phyloP scores from a whole-genome alignment of 2,797 vertebrate species.

The Apodemus agrarius region DNA sequence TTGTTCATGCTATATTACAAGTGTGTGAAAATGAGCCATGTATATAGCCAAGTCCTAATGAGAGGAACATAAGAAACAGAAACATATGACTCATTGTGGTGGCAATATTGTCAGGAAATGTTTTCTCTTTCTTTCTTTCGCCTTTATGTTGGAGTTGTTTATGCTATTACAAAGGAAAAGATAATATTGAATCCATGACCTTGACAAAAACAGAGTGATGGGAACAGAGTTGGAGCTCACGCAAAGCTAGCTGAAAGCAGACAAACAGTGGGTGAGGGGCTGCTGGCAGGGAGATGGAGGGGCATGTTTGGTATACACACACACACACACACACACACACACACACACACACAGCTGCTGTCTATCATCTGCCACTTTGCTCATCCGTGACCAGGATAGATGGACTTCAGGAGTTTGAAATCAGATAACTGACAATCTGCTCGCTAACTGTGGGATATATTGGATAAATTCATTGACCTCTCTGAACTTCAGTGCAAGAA shows the following conservation, averaged over 20 bases:
- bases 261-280: not conserved
- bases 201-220: slow-evolving; percentile 20
- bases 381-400: not conserved
- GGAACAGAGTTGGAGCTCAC: not conserved
- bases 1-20: slow-evolving; percentile 40
- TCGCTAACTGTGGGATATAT: not conserved
- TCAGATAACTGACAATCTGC: not conserved
- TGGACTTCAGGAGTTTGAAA: slow-evolving; percentile 51
- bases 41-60: slow-evolving; percentile 2
- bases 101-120: slow-evolving; percentile 8
- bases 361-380: not conserved
- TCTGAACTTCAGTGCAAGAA: not conserved
- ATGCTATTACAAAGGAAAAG: not conserved
- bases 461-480: slow-evolving; percentile 2
- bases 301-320: not conserved
- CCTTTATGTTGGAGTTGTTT: slow-evolving; percentile 54
- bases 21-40: slow-evolving; percentile 62
- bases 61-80: slow-evolving; percentile 58
- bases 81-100: slow-evolving; percentile 40
- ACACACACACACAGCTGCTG: not conserved
- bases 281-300: slow-evolving; percentile 2
- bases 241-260: slow-evolving; percentile 21
- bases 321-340: not conserved
- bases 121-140: slow-evolving; percentile 47
- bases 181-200: slow-evolving; percentile 37